Conservation (phyloP, 2,888 invertebrate species). For the Neria commutata region DNA sequence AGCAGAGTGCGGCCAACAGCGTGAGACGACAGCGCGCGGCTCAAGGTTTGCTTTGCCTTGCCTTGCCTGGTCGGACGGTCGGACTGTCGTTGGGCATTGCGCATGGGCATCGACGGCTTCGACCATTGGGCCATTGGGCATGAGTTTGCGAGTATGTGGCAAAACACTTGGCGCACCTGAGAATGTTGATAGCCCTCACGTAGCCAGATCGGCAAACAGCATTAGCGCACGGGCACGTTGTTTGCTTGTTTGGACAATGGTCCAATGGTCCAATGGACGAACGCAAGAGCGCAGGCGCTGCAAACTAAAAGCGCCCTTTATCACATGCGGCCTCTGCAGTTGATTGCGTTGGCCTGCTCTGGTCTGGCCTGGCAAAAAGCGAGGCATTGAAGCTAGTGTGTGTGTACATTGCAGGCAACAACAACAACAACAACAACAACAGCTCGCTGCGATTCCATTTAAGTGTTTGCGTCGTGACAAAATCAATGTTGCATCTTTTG, state of each 20-base stretch:
- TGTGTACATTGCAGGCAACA: conserved; percentile 9
- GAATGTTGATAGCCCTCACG: conserved; percentile 57
- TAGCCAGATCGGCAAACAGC: conserved; percentile 9
- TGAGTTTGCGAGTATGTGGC: too few relatives aligned
- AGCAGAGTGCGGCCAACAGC: conserved; percentile 19
- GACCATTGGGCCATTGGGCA: too few relatives aligned
- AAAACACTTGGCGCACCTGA: conserved; percentile 52
- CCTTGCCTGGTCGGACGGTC: too few relatives aligned
- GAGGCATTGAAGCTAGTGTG: conserved; percentile 6
- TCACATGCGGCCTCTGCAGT: not conserved
- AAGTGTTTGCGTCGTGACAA: conserved; percentile 54
- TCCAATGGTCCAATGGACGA: not conserved
- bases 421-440: conserved; percentile 34
- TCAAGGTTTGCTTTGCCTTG: too few relatives aligned
- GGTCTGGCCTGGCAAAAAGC: not conserved
- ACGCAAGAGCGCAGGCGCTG: not conserved
- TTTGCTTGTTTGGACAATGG: not conserved
- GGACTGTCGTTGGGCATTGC: too few relatives aligned
- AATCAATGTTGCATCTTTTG: conserved; percentile 50
- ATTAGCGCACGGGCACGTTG: conserved; percentile 26
- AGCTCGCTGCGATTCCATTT: conserved; percentile 41
- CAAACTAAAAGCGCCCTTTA: not conserved
- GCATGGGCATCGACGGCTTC: too few relatives aligned
- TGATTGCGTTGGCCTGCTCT: not conserved
- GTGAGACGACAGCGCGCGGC: too few relatives aligned